Conservation (phyloP, 1,140 invertebrate species). For the Procambarus virginalis region DNA sequence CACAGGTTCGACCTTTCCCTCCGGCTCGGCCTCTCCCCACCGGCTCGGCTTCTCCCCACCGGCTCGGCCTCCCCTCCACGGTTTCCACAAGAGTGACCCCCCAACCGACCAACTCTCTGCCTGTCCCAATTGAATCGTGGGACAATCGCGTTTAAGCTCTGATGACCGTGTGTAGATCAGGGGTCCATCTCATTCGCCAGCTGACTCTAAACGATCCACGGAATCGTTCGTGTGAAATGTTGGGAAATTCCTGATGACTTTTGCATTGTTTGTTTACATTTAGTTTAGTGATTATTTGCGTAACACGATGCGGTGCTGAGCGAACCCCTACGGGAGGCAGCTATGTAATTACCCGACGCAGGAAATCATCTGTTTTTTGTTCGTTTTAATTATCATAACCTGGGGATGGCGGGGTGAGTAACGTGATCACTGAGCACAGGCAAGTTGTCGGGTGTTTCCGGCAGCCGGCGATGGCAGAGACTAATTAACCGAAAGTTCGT, state of each 20-base stretch:
- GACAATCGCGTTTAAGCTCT: conserved; percentile 59
- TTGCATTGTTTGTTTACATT: conserved; percentile 2
- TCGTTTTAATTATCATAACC: not conserved
- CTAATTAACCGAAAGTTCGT: too few species aligned
- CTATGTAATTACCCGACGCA: not conserved
- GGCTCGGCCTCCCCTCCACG: not conserved
- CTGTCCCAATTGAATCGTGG: conserved; percentile 53
- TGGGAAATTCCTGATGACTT: conserved; percentile 5
- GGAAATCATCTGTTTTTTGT: not conserved
- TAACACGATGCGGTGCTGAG: not conserved
- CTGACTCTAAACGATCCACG: conserved; percentile 34
- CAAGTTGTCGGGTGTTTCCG: too few species aligned
- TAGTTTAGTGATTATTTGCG: not conserved
- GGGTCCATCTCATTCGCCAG: conserved; percentile 45
- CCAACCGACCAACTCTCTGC: conserved; percentile 46
- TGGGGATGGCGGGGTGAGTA: too few species aligned
- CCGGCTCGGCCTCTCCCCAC: not conserved
- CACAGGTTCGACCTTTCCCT: not conserved
- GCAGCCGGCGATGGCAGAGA: too few species aligned
- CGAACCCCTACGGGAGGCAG: not conserved
- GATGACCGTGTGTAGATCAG: conserved; percentile 56
- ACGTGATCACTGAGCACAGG: too few species aligned
- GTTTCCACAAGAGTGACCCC: conserved; percentile 43
- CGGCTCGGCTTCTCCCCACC: not conserved
- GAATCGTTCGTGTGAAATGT: conserved; percentile 12